Evolutionary conservation across 2,113 vertebrate species (phyloP), one percentile per base, ranked within the genome.

Genomic region (Neolamprologus ventralis): DNA sequence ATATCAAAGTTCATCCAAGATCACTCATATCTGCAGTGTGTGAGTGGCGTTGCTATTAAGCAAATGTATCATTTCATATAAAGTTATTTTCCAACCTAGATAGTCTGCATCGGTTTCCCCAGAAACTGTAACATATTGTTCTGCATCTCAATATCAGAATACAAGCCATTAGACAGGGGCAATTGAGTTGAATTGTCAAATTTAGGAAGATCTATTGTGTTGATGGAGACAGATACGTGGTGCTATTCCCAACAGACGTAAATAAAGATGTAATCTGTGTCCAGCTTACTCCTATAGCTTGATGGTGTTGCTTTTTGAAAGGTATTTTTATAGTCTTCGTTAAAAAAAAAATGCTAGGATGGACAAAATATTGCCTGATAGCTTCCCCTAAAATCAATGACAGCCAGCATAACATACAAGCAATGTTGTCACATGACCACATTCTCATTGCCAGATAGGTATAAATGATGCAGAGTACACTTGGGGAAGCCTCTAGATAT

Each of bases 131-230:
- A 57, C 86, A 86, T 60, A 92, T 92, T 91, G 53, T 90, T 88
- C 80, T 91, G 91, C 85, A 80, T 91, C 88, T 91, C 85, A 63
- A 82, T 88, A 83, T 85, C 45, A 78, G 58, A 87, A 90, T 87
- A 85, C 68, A 89, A 87, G 75, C 63, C 90, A 93, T 94, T 94
- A 91, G 91, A 93, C 86, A 84, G 75, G 86, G 85, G 60, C 84
- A 92, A 94, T 89, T 92, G 93, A 94, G 84, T 92, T 85, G 82
- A 80, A 87, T 80, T 92, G 93, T 93, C 91, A 91, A 88, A 93
- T 92, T 91, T 84, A 89, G 65, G 84, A 95, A 89, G 91, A 90
- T 93, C 85, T 89, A 91, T 91, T 83, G 45, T 60, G 92, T 60
- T 81, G 87, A 89, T 83, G 55, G 33, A 79, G 55, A 83, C 47